Base-by-base conservation (phyloP, 2,113 vertebrate genomes). In the Eretmochelys imbricata region DNA sequence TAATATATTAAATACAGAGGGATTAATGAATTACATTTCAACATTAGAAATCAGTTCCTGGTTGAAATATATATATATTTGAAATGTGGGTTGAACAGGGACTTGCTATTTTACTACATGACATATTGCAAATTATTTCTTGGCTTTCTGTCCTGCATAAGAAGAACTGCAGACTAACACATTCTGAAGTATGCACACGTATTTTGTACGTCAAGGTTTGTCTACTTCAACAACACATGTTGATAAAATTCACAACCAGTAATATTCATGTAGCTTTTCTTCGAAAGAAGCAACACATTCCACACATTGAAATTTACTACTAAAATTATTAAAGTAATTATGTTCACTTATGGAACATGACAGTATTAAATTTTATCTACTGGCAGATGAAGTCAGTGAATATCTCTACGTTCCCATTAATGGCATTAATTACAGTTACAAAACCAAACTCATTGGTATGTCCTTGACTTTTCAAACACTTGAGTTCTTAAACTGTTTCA, bases 401-500 rank as follows among this genome's bases (percentile, higher is more conserved):
- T 51, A 76, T 6, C 80, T 2, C 49, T 59, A 72, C 8, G 8
- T 69, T n/a, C 62, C 17, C 29, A 69, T n/a, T n/a, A 69, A n/a
- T n/a, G 14, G n/a, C 82, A 55, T 7, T 86, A 76, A 29, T 2
- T 51, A 49, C 51, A 88, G 59, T 31, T 31, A 46, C 53, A 20
- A 82, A 5, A 94, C 17, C 35, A 88, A 51, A 1, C 3, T n/a
- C 59, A 93, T 53, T 0, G 0, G 20, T 78, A 85, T 16, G 69
- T 0, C 8, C 38, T 38, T 0, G 0, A 22, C 75, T 57, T 57
- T 80, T 81, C 53, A 62, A 89, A 83, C 1, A 6, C 5, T 83
- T 17, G 62, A 69, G 42, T 69, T 93, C 87, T 75, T 48, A 48
- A 89, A 84, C 10, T 57, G 29, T 20, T 91, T 50, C 89, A 76